These are phyloP conservation scores for Danio aesculapii DNA, from an alignment of 2,797 vertebrate genomes.

Conservation along the genomic window DNA sequence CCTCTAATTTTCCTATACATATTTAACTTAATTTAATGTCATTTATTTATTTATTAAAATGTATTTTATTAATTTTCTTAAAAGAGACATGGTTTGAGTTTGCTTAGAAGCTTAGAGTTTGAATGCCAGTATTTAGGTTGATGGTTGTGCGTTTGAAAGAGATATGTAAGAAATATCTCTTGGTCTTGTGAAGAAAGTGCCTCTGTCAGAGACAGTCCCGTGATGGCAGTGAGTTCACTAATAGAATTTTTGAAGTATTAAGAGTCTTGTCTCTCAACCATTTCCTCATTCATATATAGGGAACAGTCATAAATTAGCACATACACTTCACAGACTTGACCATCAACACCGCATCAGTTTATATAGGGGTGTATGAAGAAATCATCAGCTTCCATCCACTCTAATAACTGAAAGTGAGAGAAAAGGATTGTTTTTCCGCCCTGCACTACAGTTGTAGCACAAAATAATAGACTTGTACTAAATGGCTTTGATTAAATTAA, in stretches of 20 bases:
- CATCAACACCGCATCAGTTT: constrained; percentile 50
- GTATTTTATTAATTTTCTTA: constrained; percentile 12
- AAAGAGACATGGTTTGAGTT: constrained; percentile 35
- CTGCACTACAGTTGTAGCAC: constrained; percentile 58
- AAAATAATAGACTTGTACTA: constrained; percentile 60
- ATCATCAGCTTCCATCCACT: constrained; percentile 31
- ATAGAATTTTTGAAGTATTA: constrained; percentile 72
- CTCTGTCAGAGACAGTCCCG: constrained; percentile 68
- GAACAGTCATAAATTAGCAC: constrained; percentile 50
- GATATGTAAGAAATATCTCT: constrained; percentile 69
- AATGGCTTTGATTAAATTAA: constrained; percentile 70
- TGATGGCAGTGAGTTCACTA: constrained; percentile 71
- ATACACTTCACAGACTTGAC: constrained; percentile 38
- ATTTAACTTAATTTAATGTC: constrained; percentile 39
- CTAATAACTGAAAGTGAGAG: constrained; percentile 6
- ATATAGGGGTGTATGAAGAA: constrained; percentile 46
- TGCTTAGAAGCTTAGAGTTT: constrained; percentile 42
- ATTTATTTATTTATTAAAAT: constrained; percentile 28
- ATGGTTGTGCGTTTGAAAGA: constrained; percentile 60
- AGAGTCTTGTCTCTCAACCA: constrained; percentile 60
- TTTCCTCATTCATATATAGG: constrained; percentile 43
- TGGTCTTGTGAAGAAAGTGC: constrained; percentile 70
- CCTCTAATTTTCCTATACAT: neutral
- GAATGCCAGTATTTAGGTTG: constrained; percentile 60
- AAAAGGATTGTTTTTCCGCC: constrained; percentile 38